A percentile compares a stretch with the other conserved stretches of the same genome.
Conservation (phyloP, 37 sponge, comb jelly and placozoan genomes). For the Axinella damicornis region DNA sequence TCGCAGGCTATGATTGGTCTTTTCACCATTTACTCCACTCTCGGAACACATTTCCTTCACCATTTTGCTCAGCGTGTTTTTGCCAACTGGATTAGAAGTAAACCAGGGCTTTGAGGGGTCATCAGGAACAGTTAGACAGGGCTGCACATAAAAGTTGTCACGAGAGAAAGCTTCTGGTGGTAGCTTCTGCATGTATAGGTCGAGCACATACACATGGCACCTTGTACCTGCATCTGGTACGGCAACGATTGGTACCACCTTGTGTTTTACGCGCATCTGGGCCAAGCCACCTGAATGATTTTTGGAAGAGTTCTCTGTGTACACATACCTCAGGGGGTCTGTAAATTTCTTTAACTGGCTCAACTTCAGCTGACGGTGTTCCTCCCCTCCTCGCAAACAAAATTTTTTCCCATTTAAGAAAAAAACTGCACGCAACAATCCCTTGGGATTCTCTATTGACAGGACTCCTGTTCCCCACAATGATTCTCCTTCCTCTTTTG, state of each 20-base stretch:
- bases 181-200: conserved; percentile 28
- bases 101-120: conserved; percentile 19
- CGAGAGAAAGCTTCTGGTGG: conserved; percentile 10
- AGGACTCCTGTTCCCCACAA: conserved; percentile 38
- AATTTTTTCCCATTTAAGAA: conserved; percentile 56
- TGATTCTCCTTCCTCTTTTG: conserved; percentile 7
- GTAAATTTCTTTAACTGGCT: conserved; percentile 4
- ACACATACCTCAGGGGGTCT: conserved; percentile 22
- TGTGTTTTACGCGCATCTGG: conserved; percentile 24
- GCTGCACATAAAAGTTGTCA: conserved; percentile 33
- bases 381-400: conserved; percentile 43
- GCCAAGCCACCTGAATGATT: conserved; percentile 45
- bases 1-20: conserved; percentile 55
- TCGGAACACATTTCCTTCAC: conserved; percentile 36
- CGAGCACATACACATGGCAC: conserved; percentile 31
- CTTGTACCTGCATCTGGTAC: conserved; percentile 13
- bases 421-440: conserved; percentile 57
- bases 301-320: conserved; percentile 52
- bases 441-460: conserved; percentile 20
- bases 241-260: conserved; percentile 27
- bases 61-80: conserved; percentile 34
- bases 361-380: conserved; percentile 46
- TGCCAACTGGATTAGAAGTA: conserved; percentile 33
- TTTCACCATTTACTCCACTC: conserved; percentile 2
- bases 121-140: background rate